A percentile compares a stretch with the other conserved stretches of the same genome.
These are phyloP conservation scores for Emydocephalus ijimae DNA, from an alignment of 2,113 vertebrate genomes.

Conservation along the genomic window DNA sequence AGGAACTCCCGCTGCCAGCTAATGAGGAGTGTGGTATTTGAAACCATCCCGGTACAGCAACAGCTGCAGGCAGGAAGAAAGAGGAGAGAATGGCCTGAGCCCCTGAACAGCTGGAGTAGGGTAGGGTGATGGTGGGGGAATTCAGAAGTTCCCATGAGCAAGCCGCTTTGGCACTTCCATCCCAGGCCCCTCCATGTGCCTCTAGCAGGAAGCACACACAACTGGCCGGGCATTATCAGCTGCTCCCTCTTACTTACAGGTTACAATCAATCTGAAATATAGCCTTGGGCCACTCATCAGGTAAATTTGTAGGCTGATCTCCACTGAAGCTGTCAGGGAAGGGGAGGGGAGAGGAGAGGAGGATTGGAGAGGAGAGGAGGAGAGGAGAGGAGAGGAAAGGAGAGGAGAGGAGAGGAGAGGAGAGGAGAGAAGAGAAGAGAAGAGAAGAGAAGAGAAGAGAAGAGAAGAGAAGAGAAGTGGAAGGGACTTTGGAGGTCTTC, in stretches of 20 bases:
- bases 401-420: no score
- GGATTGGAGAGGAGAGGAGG: no score
- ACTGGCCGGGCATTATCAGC: not conserved
- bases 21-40: slow-evolving; percentile 41
- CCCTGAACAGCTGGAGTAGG: slow-evolving; percentile 46
- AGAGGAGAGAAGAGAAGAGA: no score
- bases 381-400: no score
- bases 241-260: not conserved
- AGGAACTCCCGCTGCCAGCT: not conserved
- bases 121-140: no score
- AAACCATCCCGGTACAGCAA: slow-evolving; percentile 60
- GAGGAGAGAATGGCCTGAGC: slow-evolving; percentile 12
- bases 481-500: no score
- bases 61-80: slow-evolving; percentile 60
- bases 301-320: accelerated
- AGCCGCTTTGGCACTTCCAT: not conserved
- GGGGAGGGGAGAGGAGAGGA: no score
- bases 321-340: not conserved
- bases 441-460: no score
- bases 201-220: not conserved
- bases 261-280: not conserved
- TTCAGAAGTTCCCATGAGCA: slow-evolving; percentile 36
- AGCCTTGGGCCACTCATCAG: not conserved
- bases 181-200: not conserved
- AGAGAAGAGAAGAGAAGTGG: no score